Base-by-base conservation (phyloP, 2,888 invertebrate genomes). In the Eupelmus urozonus region DNA sequence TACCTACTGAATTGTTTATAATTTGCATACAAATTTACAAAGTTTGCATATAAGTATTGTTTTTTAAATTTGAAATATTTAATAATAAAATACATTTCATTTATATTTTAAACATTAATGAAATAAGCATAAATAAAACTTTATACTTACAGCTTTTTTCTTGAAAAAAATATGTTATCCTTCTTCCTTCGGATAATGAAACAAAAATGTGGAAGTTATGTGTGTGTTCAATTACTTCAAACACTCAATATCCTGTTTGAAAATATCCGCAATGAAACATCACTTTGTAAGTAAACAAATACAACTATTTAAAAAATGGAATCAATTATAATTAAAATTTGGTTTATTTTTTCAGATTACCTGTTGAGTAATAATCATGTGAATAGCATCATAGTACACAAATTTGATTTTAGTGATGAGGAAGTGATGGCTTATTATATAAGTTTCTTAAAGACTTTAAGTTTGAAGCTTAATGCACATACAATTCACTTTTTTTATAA, bases 351-450 rank as follows among this genome's bases (percentile, higher is more conserved):
- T 94, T 80, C 92, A 98, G 99, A 99, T 94, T 99, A 99, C 90
- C 92, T 99, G 74, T 92, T 99, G 75, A 99, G 99, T 87, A 99
- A 99, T 91, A 99, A 99, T 90, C 99, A 99, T 91, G 98, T 99
- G 51, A 99, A 99, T 91, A 98, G 97, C 65, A 99, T 99, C 88
- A 99, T 99, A 89, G 97, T 98, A 72, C 99, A 99, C 91, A 98
- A 98, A 91, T 99, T 99, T 92, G 99, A 99, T 91, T 98, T 99
- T 89, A 97, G 97, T 2, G 99, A 99, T 90, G 99, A 99, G 91
- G 99, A 99, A 92, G 98, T 99, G 63, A 98, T 99, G 98, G 98
- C 99, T 1, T 99, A 99, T 90, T 99, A 99, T 90, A 99, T 99
- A 88, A 98, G 99, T 66, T 99, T 99, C 90, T 91, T 99, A 83